Base-by-base conservation (phyloP, 1,140 invertebrate species). In the Drosophila oshimai region DNA sequence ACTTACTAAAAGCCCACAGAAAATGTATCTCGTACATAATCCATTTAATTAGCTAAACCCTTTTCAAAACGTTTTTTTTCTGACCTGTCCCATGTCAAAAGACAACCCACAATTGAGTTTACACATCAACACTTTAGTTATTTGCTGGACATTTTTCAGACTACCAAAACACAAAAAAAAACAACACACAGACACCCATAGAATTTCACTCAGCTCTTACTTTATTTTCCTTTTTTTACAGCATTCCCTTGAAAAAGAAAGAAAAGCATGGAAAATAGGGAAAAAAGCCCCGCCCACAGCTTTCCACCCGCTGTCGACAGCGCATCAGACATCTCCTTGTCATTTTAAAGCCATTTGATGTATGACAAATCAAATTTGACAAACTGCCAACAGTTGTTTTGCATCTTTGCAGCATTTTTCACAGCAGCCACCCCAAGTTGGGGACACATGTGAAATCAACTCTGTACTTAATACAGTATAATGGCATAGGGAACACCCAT, bases 341-440 rank as follows among this genome's bases (percentile, higher is more conserved):
- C 80, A 84, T 75, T 84, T 84, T 84, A 76, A 86, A 86, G 72
- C 61, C 72, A 86, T 86, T 86, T 86, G 80, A 86, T 86, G 80
- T 86, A 86, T 86, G 80, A 86, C 80, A 86, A 86, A 86, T 86
- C 80, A 86, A 86, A 86, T 86, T 86, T 86, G 80, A 86, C 80
- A 86, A 86, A 86, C 80, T 86, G 80, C 80, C 80, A 86, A 79
- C 80, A 76, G 80, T 86, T 86, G 75, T 86, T 86, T 86, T 86
- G 80, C 80, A 86, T 86, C 67, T 86, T 86, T 79, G 61, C 67
- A 69, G 47, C 80, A 86, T 84, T 79, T 84, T 84, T 84, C 74
- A 84, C 67, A 71, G 41, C 33, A 49, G 41, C 53, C 47, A 36
- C 17, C 54, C 46, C 15, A 24, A 13, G 24, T 17, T 12, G 10